These are phyloP conservation scores for Condylura cristata DNA, from an alignment of 2,113 vertebrate genomes.

Conservation along the genomic window DNA sequence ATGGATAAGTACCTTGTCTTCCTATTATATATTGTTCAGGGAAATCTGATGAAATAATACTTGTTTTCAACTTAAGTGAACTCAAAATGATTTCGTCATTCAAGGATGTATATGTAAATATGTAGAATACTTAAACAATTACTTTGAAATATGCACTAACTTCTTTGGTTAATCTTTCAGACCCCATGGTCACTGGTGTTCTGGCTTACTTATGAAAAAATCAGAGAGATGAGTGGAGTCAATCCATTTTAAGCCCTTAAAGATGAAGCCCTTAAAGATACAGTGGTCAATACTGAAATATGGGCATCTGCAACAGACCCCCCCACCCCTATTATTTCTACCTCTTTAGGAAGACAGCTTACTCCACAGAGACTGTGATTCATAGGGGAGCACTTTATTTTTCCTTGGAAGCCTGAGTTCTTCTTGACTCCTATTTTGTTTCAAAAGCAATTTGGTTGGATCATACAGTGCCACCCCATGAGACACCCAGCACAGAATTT, in stretches of 20 bases:
- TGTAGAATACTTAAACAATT: slow-evolving; percentile 42
- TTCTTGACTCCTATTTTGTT: slow-evolving; percentile 64
- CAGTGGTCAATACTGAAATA: slow-evolving; percentile 63
- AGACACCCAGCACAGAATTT: slow-evolving; percentile 26
- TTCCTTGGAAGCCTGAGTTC: slow-evolving; percentile 63
- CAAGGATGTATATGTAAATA: slow-evolving; percentile 29
- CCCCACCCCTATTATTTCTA: slow-evolving; percentile 68
- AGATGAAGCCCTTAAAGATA: slow-evolving; percentile 65
- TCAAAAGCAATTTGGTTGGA: slow-evolving; percentile 57
- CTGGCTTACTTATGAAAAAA: slow-evolving; percentile 93
- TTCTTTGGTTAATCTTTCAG: slow-evolving; percentile 85
- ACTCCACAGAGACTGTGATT: slow-evolving; percentile 67
- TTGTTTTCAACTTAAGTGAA: slow-evolving; percentile 1
- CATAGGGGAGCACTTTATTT: slow-evolving; percentile 69
- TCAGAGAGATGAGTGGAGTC: slow-evolving; percentile 88
- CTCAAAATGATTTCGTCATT: slow-evolving; percentile 59
- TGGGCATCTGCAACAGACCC: slow-evolving; percentile 63
- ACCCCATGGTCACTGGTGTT: slow-evolving; percentile 93
- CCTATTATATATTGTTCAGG: neutral
- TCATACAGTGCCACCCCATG: slow-evolving; percentile 48
- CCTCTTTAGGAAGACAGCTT: slow-evolving; percentile 77
- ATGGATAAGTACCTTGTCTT: neutral
- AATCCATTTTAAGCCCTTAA: slow-evolving; percentile 86
- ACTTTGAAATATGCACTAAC: slow-evolving; percentile 77
- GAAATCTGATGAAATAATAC: neutral